phyloP scores from a whole-genome alignment of 2,113 vertebrate genomes.

The Phylloscopus whistleri region DNA sequence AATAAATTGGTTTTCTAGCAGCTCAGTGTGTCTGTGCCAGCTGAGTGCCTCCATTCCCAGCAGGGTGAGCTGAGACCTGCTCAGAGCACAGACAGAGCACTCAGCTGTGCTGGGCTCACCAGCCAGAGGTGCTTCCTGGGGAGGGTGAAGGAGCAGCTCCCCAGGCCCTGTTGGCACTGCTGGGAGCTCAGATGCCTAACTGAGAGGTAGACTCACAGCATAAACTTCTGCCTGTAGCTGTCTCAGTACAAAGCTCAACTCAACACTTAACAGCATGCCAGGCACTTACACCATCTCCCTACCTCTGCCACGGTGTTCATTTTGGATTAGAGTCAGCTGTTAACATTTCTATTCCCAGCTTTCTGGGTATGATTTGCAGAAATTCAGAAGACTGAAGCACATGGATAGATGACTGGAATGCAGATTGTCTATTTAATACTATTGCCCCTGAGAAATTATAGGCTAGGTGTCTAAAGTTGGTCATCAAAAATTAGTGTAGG shows the following conservation, averaged over 20 bases:
- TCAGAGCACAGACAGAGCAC: neutral
- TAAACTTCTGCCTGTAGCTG: neutral
- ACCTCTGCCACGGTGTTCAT: neutral
- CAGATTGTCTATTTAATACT: conserved; percentile 13
- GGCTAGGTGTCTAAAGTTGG: conserved; percentile 45
- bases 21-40: neutral
- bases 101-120: neutral
- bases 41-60: neutral
- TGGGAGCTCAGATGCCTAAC: neutral
- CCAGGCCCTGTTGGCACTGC: neutral
- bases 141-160: accelerated
- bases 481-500: conserved; percentile 42
- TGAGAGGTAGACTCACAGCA: neutral
- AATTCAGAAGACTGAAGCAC: neutral
- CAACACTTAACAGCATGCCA: neutral
- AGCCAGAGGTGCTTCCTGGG: neutral
- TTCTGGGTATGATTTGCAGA: neutral
- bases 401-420: neutral
- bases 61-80: neutral
- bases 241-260: neutral
- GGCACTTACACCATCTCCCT: neutral
- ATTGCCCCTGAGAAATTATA: conserved; percentile 30
- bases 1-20: neutral
- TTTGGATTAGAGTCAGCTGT: neutral
- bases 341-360: neutral